Evolutionary conservation across 2,113 vertebrate species (phyloP).

Genomic region (Steatornis caripensis): DNA sequence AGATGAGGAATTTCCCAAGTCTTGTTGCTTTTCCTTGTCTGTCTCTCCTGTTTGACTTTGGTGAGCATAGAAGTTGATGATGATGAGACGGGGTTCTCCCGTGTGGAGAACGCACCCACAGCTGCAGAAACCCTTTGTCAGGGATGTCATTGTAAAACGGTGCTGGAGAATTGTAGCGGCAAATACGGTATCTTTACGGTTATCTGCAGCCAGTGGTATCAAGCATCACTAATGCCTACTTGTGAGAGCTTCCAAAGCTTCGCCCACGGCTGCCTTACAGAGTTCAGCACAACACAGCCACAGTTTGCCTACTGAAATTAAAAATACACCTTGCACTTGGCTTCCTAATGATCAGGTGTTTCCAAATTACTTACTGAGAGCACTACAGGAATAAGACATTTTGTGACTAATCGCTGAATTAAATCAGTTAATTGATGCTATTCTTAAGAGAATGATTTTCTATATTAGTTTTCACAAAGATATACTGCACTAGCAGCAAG

Average conservation of each 20-base stretch:
- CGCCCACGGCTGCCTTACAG: not conserved
- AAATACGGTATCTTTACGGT: not conserved
- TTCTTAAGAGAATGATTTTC: slow-evolving; percentile 68
- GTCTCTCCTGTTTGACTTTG: not conserved
- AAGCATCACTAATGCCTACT: not conserved
- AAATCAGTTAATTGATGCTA: slow-evolving; percentile 65
- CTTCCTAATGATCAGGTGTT: slow-evolving; percentile 44
- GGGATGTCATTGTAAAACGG: not conserved
- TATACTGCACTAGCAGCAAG: slow-evolving; percentile 54
- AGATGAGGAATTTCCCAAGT: not conserved
- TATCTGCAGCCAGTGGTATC: not conserved
- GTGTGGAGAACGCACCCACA: not conserved
- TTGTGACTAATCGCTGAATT: slow-evolving; percentile 60
- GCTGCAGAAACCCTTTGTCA: not conserved
- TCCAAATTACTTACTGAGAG: slow-evolving; percentile 42
- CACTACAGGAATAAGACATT: slow-evolving; percentile 52
- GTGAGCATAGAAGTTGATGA: not conserved
- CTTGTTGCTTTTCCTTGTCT: not conserved
- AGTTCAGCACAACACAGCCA: slow-evolving; percentile 10
- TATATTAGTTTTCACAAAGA: slow-evolving; percentile 64
- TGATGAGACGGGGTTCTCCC: rapidly evolving
- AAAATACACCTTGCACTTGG: slow-evolving; percentile 3
- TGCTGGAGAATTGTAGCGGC: not conserved
- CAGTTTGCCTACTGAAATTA: not conserved
- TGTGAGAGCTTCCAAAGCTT: slow-evolving; percentile 5